Evolutionary conservation across 1,140 invertebrate genomes (phyloP).

Genomic region (Magallana ariakensis): DNA sequence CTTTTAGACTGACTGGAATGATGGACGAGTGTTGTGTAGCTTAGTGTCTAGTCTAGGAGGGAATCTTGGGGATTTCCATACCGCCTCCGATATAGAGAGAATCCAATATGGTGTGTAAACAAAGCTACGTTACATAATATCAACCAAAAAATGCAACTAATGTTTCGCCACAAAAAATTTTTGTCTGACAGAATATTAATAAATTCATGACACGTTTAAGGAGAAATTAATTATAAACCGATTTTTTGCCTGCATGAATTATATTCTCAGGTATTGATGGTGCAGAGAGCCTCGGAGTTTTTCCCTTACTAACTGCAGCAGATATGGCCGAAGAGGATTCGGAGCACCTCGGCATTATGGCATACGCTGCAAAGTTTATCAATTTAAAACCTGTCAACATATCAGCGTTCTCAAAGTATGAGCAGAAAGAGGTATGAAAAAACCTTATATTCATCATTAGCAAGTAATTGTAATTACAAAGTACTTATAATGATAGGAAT

Average conservation of each 20-base stretch:
- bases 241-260: not conserved
- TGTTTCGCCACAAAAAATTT: no score
- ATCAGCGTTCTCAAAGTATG: conserved; percentile 31
- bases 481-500: no score
- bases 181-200: not conserved
- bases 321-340: conserved; percentile 95
- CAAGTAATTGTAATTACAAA: no score
- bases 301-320: conserved; percentile 92
- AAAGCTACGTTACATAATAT: not conserved
- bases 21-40: conserved; percentile 91
- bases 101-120: conserved; percentile 51
- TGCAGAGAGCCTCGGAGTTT: conserved; percentile 84
- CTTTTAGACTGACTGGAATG: conserved; percentile 95
- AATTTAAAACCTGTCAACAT: conserved; percentile 86
- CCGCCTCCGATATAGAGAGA: conserved; percentile 43
- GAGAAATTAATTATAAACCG: not conserved
- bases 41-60: conserved; percentile 92
- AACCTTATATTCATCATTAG: no score
- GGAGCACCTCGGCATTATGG: conserved; percentile 97
- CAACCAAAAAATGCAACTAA: no score
- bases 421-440: conserved; percentile 34
- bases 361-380: conserved; percentile 93
- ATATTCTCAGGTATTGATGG: conserved; percentile 74
- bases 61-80: conserved; percentile 54
- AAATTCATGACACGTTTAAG: not conserved